phyloP scores from a whole-genome alignment of 2,888 invertebrate species.

The Caradrina clavipalpis region DNA sequence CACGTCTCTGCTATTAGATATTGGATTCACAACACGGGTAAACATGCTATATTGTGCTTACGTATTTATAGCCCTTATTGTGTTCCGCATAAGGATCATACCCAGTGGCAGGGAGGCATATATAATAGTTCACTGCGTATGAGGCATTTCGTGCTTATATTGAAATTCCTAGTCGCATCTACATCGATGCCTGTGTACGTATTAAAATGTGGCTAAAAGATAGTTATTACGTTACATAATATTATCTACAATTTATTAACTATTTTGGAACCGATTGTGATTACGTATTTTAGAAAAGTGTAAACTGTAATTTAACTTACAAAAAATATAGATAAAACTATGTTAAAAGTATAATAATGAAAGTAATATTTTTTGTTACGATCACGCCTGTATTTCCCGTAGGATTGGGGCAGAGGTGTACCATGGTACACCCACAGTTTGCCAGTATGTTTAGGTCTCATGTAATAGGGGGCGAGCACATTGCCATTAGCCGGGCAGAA shows the following conservation, averaged over 20 bases:
- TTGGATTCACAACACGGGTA: conserved; percentile 54
- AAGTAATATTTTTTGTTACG: too few relatives aligned
- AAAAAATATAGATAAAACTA: too few relatives aligned
- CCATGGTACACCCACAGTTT: too few relatives aligned
- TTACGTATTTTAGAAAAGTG: too few relatives aligned
- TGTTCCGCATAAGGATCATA: background rate
- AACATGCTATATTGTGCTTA: conserved; percentile 55
- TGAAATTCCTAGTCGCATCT: conserved; percentile 69
- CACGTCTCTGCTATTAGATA: conserved; percentile 50
- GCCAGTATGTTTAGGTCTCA: too few relatives aligned
- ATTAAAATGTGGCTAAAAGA: conserved; percentile 25
- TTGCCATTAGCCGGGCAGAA: too few relatives aligned
- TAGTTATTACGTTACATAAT: background rate
- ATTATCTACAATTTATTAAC: background rate
- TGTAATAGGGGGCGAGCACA: too few relatives aligned
- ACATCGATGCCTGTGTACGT: conserved; percentile 19
- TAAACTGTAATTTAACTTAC: too few relatives aligned
- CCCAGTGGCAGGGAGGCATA: conserved; percentile 11
- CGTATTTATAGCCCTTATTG: conserved; percentile 27
- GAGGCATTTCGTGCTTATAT: conserved; percentile 68
- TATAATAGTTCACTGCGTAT: conserved; percentile 60
- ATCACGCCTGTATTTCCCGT: too few relatives aligned
- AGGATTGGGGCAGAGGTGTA: too few relatives aligned
- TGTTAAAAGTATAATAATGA: too few relatives aligned
- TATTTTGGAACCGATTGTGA: background rate